phyloP scores from a whole-genome alignment of 2,113 vertebrate species.

The Haplochromis burtoni region DNA sequence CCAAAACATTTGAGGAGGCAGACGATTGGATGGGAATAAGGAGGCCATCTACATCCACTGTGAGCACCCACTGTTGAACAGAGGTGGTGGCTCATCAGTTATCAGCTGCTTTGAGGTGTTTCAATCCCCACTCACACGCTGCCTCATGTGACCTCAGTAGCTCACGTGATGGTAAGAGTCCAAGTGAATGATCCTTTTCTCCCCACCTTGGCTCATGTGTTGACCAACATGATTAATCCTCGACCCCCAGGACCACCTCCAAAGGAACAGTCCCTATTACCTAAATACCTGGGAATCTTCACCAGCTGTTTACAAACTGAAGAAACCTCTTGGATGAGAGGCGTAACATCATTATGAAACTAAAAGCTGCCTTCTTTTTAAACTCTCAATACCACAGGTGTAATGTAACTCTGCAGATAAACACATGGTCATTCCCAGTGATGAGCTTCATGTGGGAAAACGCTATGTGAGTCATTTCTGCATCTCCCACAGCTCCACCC shows the following conservation, averaged over 20 bases:
- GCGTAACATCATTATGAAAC: not conserved
- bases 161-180: not conserved
- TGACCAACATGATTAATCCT: not conserved
- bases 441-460: not conserved
- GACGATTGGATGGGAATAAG: not conserved
- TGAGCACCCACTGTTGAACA: not conserved
- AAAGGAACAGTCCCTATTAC: not conserved
- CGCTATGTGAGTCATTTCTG: not conserved
- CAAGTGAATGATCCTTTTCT: not conserved
- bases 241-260: not conserved
- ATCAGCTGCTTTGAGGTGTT: not conserved
- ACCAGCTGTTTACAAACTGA: not conserved
- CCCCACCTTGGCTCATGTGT: not conserved
- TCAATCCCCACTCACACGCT: not conserved
- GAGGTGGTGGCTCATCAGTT: not conserved
- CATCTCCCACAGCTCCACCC: not conserved
- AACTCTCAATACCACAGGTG: not conserved
- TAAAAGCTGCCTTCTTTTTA: not conserved
- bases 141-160: not conserved
- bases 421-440: not conserved
- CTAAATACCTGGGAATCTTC: not conserved
- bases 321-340: not conserved
- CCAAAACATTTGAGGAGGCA: not conserved
- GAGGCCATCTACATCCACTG: not conserved
- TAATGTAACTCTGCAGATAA: not conserved